Conservation (phyloP, 2,113 vertebrate genomes). For the Cyprinodon brontotheroides region DNA sequence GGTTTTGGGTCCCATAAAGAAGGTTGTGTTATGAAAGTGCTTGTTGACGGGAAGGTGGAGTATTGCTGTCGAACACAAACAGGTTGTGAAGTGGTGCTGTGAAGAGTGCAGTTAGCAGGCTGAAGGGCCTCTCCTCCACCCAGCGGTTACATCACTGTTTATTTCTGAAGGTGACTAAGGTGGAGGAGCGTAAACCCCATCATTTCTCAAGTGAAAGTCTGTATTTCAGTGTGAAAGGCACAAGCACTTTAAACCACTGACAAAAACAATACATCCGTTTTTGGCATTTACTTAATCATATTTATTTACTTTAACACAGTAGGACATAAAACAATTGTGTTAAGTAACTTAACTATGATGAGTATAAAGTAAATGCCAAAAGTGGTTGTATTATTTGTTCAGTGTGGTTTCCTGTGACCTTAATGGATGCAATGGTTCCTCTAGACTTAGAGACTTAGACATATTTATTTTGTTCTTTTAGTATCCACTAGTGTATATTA, state of each 20-base stretch:
- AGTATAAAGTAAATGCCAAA: no score
- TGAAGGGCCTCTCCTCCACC: conserved; percentile 10
- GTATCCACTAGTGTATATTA: no score
- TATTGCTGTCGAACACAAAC: conserved; percentile 39
- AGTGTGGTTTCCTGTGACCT: not conserved
- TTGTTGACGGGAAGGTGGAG: conserved; percentile 33
- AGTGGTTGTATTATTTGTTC: not conserved
- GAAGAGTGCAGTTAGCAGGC: conserved; percentile 21
- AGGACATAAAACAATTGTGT: no score
- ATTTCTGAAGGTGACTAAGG: not conserved
- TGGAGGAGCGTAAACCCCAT: not conserved
- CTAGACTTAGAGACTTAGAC: no score
- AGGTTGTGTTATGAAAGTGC: conserved; percentile 16
- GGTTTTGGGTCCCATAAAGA: conserved; percentile 29
- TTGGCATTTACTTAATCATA: no score
- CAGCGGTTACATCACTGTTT: conserved; percentile 4
- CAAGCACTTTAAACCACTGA: not conserved
- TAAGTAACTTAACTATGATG: no score
- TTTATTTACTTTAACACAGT: no score
- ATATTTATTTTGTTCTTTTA: no score
- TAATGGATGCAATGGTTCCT: not conserved
- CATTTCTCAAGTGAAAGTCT: not conserved
- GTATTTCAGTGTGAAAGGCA: not conserved
- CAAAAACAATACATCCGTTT: no score
- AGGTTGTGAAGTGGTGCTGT: conserved; percentile 26